phyloP scores from a whole-genome alignment of 1,140 invertebrate genomes.

The Paralvinella palmiformis region DNA sequence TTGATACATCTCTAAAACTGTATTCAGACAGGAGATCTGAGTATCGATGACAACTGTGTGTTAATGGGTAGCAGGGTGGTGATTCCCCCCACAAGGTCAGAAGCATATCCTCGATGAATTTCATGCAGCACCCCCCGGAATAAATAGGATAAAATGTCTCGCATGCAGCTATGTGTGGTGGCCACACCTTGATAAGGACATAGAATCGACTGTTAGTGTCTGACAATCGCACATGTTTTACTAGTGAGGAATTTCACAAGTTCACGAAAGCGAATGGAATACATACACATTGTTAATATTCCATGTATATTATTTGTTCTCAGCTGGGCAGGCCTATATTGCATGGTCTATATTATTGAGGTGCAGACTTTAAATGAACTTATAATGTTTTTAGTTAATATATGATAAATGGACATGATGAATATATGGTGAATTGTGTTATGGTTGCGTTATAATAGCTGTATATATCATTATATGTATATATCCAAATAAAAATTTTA shows the following conservation, averaged over 20 bases:
- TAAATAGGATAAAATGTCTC: constrained; percentile 10
- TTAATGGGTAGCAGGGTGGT: constrained; percentile 5
- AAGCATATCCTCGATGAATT: background rate
- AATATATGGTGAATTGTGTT: no score
- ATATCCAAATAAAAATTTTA: no score
- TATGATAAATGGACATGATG: no score
- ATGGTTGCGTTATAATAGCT: no score
- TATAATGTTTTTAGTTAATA: no score
- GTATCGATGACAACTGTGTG: background rate
- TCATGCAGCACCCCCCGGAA: constrained; percentile 7
- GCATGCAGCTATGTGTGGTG: constrained; percentile 8
- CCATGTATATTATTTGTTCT: no score
- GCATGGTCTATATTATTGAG: no score
- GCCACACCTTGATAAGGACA: constrained; percentile 7
- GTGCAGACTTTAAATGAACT: no score
- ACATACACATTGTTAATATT: no score
- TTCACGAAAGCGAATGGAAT: no score
- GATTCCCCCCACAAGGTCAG: background rate
- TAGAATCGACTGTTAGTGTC: background rate
- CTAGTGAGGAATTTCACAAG: constrained; percentile 25
- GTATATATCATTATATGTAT: no score
- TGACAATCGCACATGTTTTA: constrained; percentile 33
- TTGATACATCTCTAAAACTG: background rate
- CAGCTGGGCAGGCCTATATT: no score
- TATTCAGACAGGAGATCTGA: background rate